Evolutionary conservation across 2,888 invertebrate genomes (phyloP).

Genomic region (Tenthredo distinguenda): DNA sequence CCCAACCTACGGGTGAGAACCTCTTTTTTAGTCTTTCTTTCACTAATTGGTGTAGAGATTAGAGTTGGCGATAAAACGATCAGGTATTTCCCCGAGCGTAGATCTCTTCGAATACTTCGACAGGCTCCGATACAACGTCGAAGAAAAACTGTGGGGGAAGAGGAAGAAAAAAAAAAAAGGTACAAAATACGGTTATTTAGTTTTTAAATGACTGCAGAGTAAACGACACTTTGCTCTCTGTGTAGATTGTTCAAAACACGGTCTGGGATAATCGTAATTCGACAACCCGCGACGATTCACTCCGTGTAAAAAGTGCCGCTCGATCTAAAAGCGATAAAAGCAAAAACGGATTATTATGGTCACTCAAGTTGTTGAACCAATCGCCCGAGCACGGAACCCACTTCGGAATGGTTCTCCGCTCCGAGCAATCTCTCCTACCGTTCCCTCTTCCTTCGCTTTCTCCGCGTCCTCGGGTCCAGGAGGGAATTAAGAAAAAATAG

Average conservation of each 20-base stretch:
- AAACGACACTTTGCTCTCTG: not conserved
- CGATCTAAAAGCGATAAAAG: conserved; percentile 27
- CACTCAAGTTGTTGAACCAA: conserved; percentile 63
- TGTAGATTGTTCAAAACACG: not conserved
- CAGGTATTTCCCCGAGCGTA: not conserved
- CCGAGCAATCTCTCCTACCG: conserved; percentile 18
- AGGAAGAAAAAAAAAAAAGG: not conserved
- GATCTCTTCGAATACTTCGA: not conserved
- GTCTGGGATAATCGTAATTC: not conserved
- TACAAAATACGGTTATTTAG: not conserved
- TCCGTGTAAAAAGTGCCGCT: conserved; percentile 23
- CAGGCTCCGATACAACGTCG: not conserved
- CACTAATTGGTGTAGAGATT: conserved; percentile 41
- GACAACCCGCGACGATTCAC: not conserved
- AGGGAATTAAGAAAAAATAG: not conserved
- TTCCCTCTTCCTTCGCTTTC: conserved; percentile 29
- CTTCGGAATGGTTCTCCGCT: conserved; percentile 60
- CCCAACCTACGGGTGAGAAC: not conserved
- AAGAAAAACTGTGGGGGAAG: no score
- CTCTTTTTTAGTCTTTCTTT: not conserved
- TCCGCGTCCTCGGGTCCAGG: not conserved
- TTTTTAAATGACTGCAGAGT: not conserved
- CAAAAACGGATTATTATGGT: conserved; percentile 38
- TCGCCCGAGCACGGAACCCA: conserved; percentile 62
- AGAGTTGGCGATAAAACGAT: not conserved